Evolutionary conservation across 2,113 vertebrate genomes (phyloP).

Genomic region (Callorhinus ursinus): DNA sequence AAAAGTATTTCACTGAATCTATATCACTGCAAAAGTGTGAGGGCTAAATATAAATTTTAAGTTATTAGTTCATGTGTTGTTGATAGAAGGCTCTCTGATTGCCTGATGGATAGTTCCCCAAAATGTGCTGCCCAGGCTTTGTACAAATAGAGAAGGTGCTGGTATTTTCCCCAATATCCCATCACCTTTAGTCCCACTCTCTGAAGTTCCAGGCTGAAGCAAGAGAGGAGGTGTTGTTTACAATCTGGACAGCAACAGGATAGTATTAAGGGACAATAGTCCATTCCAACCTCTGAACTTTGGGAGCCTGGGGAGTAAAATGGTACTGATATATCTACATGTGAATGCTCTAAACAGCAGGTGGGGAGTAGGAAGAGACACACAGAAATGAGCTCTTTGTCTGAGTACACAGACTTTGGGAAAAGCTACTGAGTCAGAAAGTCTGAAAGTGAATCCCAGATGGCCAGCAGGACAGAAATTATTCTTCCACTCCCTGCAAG

Average conservation of each 20-base stretch:
- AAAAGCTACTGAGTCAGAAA: conserved; percentile 48
- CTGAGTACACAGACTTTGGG: neutral
- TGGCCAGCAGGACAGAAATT: neutral
- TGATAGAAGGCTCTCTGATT: neutral
- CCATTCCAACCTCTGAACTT: neutral
- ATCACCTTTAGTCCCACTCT: neutral
- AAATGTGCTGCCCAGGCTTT: neutral
- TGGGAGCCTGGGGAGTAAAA: neutral
- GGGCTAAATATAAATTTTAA: neutral
- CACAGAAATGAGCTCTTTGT: conserved; percentile 36
- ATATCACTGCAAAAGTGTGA: neutral
- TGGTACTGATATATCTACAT: neutral
- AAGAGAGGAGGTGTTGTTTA: neutral
- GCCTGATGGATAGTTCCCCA: neutral
- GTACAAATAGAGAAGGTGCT: neutral
- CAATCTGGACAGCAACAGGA: neutral
- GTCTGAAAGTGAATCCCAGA: conserved; percentile 43
- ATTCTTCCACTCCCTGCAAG: neutral
- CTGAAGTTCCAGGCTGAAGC: neutral
- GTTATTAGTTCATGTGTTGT: neutral
- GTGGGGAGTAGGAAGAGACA: neutral
- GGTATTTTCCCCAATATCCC: neutral
- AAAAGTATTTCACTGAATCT: neutral
- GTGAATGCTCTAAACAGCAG: conserved; percentile 39
- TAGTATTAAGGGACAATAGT: neutral